Conservation (phyloP, 2,888 invertebrate genomes). For the Pseudoips prasinana region DNA sequence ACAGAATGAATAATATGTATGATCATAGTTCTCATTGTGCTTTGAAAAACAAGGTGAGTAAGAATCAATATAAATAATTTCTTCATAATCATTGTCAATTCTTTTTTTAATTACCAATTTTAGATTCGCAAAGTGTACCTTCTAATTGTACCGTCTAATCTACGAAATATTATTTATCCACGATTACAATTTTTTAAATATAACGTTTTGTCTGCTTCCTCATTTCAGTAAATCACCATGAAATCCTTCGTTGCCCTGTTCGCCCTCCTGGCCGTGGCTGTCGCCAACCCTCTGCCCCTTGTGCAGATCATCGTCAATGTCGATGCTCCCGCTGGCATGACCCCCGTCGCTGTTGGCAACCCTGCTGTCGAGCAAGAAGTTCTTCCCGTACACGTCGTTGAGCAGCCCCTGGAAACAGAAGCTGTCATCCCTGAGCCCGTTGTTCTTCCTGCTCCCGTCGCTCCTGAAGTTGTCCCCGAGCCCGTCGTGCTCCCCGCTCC, state of each 20-base stretch:
- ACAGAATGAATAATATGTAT: slow-evolving; percentile 5
- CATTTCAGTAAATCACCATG: slow-evolving; percentile 37
- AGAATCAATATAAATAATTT: too few species aligned
- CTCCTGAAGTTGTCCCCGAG: slow-evolving; percentile 15
- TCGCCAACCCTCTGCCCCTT: slow-evolving; percentile 49
- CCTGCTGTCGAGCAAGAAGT: slow-evolving; percentile 3
- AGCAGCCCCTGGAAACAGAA: background rate
- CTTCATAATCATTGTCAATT: too few species aligned
- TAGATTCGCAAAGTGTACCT: too few species aligned
- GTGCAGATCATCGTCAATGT: slow-evolving; percentile 55
- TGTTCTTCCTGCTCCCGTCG: slow-evolving; percentile 1
- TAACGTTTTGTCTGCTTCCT: too few species aligned
- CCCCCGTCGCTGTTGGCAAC: slow-evolving; percentile 13
- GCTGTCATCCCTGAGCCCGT: slow-evolving; percentile 3
- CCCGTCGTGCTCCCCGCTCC: slow-evolving; percentile 17
- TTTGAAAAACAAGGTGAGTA: slow-evolving; percentile 27
- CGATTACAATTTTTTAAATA: too few species aligned
- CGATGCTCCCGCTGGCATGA: slow-evolving; percentile 30
- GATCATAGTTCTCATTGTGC: slow-evolving; percentile 18
- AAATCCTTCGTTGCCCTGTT: slow-evolving; percentile 46
- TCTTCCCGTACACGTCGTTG: background rate
- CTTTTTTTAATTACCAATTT: too few species aligned
- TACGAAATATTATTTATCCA: too few species aligned
- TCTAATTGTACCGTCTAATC: too few species aligned
- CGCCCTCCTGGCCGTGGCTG: slow-evolving; percentile 48